Evolutionary conservation across 2,888 invertebrate genomes (phyloP).

Genomic region (Ryuthela nishihirai): DNA sequence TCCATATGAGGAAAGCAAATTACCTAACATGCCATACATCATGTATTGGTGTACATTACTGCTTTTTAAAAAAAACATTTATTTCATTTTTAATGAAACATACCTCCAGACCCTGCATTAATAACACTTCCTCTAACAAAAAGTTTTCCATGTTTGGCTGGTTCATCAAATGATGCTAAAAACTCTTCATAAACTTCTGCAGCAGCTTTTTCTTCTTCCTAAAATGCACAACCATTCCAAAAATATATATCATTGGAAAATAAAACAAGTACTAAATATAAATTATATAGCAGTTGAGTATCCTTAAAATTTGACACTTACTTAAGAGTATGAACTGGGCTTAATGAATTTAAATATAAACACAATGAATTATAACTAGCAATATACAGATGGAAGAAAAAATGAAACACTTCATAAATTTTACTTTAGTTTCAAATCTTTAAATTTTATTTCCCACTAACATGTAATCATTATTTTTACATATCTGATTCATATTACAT

Average conservation of each 20-base stretch:
- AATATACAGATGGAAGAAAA: too few species aligned
- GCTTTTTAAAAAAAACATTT: constrained; percentile 40
- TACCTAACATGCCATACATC: too few species aligned
- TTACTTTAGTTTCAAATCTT: too few species aligned
- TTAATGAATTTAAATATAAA: background rate
- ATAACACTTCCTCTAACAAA: constrained; percentile 99
- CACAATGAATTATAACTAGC: too few species aligned
- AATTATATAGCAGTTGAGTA: constrained; percentile 20
- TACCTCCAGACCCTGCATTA: constrained; percentile 88
- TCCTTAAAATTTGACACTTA: constrained; percentile 12
- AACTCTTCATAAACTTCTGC: constrained; percentile 88
- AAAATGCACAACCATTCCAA: constrained; percentile 7
- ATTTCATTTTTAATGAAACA: constrained; percentile 52
- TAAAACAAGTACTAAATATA: background rate
- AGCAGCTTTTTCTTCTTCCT: constrained; percentile 52
- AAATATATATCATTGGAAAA: background rate
- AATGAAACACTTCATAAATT: too few species aligned
- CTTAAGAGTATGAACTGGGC: constrained; percentile 31
- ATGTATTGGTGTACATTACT: constrained; percentile 36
- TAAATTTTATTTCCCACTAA: too few species aligned
- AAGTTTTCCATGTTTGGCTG: constrained; percentile 70
- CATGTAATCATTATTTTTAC: too few species aligned
- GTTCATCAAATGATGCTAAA: constrained; percentile 93
- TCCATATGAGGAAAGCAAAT: too few species aligned
- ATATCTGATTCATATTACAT: too few species aligned